Percentiles rank a stretch among this genome's conserved stretches.
Evolutionary conservation across 2,797 vertebrate species (phyloP).

Genomic region (Acrocephalus scirpaceus): DNA sequence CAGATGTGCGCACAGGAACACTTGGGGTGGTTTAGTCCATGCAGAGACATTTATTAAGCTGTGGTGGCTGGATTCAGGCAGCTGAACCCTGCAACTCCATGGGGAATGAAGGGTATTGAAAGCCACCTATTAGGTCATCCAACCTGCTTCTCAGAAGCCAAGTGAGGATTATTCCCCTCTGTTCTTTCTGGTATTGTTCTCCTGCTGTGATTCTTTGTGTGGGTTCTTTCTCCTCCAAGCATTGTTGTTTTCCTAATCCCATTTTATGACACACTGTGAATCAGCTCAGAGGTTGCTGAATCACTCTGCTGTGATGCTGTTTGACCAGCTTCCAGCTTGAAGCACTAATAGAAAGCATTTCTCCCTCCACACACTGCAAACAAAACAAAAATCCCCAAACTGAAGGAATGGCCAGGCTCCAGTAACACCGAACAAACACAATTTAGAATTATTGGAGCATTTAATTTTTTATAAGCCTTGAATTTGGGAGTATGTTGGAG

Average conservation of each 20-base stretch:
- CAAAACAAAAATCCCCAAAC: slow-evolving; percentile 28
- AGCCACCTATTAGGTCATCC: slow-evolving; percentile 26
- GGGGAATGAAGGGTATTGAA: slow-evolving; percentile 21
- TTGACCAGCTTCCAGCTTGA: slow-evolving; percentile 58
- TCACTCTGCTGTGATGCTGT: slow-evolving; percentile 43
- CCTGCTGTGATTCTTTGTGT: slow-evolving; percentile 27
- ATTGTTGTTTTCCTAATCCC: slow-evolving; percentile 61
- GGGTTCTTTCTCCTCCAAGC: slow-evolving; percentile 37
- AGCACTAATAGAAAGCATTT: slow-evolving; percentile 54
- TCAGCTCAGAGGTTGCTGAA: slow-evolving; percentile 49
- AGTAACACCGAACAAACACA: slow-evolving; percentile 46
- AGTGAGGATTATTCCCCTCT: slow-evolving; percentile 27
- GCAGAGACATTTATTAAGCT: slow-evolving; percentile 13
- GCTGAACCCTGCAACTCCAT: neutral
- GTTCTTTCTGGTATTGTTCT: slow-evolving; percentile 41
- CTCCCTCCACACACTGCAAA: neutral
- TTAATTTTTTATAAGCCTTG: slow-evolving; percentile 63
- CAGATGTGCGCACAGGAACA: neutral
- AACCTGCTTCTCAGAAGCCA: slow-evolving; percentile 17
- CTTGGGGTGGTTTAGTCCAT: neutral
- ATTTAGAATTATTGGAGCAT: slow-evolving; percentile 70
- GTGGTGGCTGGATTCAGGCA: neutral
- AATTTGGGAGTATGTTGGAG: slow-evolving; percentile 25
- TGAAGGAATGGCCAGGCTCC: slow-evolving; percentile 54
- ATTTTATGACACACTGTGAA: slow-evolving; percentile 41